Evolutionary conservation across 2,797 vertebrate genomes (phyloP).

Genomic region (Tapera naevia): DNA sequence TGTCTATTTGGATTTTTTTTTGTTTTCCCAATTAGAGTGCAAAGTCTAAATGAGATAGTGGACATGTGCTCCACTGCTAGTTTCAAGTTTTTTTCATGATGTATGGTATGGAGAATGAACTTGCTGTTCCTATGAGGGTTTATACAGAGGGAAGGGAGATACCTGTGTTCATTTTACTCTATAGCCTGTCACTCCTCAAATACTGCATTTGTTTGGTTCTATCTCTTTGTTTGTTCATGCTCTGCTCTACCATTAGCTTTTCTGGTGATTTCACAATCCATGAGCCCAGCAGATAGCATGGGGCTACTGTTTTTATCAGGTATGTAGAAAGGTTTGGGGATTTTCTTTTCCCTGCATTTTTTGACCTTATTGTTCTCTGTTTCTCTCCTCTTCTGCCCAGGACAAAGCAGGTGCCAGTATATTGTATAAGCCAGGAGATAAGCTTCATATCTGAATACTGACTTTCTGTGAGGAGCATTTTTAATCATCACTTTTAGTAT

Average conservation of each 20-base stretch:
- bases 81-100: not conserved
- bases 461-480: not conserved
- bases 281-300: not conserved
- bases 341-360: not conserved
- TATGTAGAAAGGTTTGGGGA: not conserved
- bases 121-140: not conserved
- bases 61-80: not conserved
- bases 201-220: not conserved
- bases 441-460: not conserved
- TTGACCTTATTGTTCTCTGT: not conserved
- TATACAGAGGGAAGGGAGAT: not conserved
- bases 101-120: not conserved
- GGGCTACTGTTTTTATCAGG: not conserved
- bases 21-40: not conserved
- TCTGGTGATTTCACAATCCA: not conserved
- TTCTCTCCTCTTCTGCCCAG: not conserved
- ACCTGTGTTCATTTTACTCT: not conserved
- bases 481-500: not conserved
- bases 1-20: not conserved
- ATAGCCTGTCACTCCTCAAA: not conserved
- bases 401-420: not conserved
- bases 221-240: not conserved
- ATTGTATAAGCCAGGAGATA: not conserved
- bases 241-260: not conserved
- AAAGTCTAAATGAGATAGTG: not conserved